Evolutionary conservation across 2,113 vertebrate genomes (phyloP), one percentile per base, ranked within the genome.

Genomic region (Bubo bubo): DNA sequence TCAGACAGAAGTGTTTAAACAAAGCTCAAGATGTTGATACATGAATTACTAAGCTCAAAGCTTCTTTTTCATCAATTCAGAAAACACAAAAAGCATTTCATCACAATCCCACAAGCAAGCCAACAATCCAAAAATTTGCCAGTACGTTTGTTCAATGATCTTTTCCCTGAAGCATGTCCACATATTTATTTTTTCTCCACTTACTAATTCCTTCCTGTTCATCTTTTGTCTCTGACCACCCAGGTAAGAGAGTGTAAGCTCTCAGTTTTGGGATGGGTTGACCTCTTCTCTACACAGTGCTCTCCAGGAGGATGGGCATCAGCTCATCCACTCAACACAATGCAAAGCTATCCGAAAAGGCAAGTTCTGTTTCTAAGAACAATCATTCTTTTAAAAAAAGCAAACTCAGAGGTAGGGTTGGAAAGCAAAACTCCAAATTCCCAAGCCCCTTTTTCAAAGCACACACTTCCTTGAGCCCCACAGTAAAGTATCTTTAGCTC

Each of bases 1-100:
- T 93, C 86, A 68, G 79, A 79, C 72, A 84, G 28, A 84, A 86
- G 75, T 6, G n/a, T 72, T 97, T 75, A 84, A 95, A 95, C 90
- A 93, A 93, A 92, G 52, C 64, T 93, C 60, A 75, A 52, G 75
- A 86, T 45, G 79, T 71, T 89, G 76, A 74, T 56, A 64, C 43
- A 49, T 32, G 34, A 97, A 81, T 91, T 75, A 64, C 32, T 35
- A 28, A 86, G 22, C 84, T 82, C 56, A 79, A 71, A 89, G 56
- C 20, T 37, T 71, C 39, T 77, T 84, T 41, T 41, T 68, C n/a
- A 49, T 18, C 58, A 45, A 14, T 43, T 71, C 58, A 63, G 35
- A 77, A 83, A 66, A 70, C 30, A 4, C 41, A 93, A 64, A 55
- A 74, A 85, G 30, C 4, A 21, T 75, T 91, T 93, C 35, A 37